These are phyloP conservation scores for Scalopus aquaticus DNA, from an alignment of 2,113 vertebrate genomes.

Conservation along the genomic window DNA sequence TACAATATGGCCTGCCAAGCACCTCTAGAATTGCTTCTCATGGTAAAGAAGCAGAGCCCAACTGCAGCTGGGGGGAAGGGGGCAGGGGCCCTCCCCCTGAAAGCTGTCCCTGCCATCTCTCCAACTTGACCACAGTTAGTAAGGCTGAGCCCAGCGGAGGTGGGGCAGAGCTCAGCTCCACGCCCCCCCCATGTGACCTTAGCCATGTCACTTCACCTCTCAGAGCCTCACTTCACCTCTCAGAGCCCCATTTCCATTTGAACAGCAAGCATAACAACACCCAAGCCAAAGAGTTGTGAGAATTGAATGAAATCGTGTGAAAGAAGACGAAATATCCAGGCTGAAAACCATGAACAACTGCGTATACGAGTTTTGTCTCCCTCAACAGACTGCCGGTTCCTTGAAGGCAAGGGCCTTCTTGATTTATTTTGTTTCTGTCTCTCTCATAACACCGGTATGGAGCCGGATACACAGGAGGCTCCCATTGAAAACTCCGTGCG, in stretches of 20 bases:
- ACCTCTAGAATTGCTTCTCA: neutral
- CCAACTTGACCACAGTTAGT: neutral
- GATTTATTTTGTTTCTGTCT: constrained; percentile 32
- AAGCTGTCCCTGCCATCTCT: neutral
- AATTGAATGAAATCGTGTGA: neutral
- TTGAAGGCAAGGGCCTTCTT: neutral
- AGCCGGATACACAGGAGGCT: neutral
- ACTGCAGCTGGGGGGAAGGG: neutral
- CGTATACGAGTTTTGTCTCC: neutral
- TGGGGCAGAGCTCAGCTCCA: neutral
- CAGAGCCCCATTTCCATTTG: neutral
- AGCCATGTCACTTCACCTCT: neutral
- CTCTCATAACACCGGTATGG: neutral
- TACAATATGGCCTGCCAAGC: neutral
- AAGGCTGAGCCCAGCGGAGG: neutral
- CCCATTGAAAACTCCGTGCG: neutral
- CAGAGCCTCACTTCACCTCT: neutral
- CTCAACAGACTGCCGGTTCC: constrained; percentile 46
- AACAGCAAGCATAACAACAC: neutral
- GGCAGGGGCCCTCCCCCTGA: neutral
- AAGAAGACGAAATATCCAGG: neutral
- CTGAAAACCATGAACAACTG: neutral
- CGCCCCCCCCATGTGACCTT: neutral
- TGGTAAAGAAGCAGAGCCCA: neutral
- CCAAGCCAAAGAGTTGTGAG: neutral